These are phyloP conservation scores for Gandaritis pyraliata DNA, from an alignment of 2,888 invertebrate genomes.

Conservation along the genomic window DNA sequence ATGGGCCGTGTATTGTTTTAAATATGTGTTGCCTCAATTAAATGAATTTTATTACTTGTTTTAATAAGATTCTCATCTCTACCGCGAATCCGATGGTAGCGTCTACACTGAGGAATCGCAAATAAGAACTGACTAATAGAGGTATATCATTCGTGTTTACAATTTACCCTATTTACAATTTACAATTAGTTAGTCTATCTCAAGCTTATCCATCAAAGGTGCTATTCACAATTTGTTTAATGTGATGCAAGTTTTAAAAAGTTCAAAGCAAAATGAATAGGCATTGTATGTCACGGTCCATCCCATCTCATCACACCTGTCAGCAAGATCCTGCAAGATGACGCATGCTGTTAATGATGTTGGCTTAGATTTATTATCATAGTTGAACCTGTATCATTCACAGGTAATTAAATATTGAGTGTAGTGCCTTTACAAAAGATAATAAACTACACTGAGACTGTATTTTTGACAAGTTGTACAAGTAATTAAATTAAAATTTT, in stretches of 20 bases:
- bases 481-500: no score
- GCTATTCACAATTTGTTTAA: slow-evolving; percentile 21
- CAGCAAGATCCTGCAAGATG: slow-evolving; percentile 29
- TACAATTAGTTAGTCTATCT: no score
- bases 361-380: slow-evolving; percentile 23
- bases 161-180: no score
- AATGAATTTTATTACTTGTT: no score
- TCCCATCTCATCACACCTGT: slow-evolving; percentile 29
- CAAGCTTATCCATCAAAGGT: slow-evolving; percentile 24
- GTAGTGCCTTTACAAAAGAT: slow-evolving; percentile 9
- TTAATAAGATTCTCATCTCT: no score
- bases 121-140: no score
- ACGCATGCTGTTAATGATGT: slow-evolving; percentile 25
- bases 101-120: no score
- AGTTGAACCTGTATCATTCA: slow-evolving; percentile 24
- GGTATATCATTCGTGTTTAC: no score
- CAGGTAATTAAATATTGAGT: slow-evolving; percentile 16
- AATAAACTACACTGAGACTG: not conserved
- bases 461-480: no score
- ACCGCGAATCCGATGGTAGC: no score
- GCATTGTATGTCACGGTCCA: slow-evolving; percentile 30
- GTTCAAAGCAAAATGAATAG: slow-evolving; percentile 32
- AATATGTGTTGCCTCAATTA: no score
- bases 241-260: slow-evolving; percentile 32
- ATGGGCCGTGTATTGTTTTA: no score